A percentile compares a stretch with the other conserved stretches of the same genome.
phyloP scores from a whole-genome alignment of 2,888 invertebrate species.

The Thymelicus sylvestris region DNA sequence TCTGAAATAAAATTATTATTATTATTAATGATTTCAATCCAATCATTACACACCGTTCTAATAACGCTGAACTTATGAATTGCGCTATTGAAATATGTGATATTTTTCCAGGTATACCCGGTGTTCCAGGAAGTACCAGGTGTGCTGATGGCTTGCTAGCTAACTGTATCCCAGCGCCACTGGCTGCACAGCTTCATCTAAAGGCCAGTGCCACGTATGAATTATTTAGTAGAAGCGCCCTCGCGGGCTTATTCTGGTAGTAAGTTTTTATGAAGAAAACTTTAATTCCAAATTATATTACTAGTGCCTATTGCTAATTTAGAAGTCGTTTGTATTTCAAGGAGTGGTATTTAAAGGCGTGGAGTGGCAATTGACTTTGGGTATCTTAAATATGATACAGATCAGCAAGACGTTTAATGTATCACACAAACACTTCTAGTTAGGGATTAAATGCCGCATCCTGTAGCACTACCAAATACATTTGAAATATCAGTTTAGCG shows the following conservation, averaged over 20 bases:
- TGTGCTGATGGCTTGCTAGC: background rate
- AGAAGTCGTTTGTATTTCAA: too few relatives aligned
- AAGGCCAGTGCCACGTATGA: conserved; percentile 18
- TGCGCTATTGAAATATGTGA: background rate
- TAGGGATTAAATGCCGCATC: background rate
- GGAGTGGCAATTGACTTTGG: too few relatives aligned
- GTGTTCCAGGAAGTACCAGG: background rate
- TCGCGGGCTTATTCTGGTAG: conserved; percentile 4
- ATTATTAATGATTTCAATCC: too few relatives aligned
- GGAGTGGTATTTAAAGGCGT: too few relatives aligned
- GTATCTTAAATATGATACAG: too few relatives aligned
- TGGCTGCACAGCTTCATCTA: conserved; percentile 9
- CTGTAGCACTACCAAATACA: background rate
- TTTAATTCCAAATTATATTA: background rate
- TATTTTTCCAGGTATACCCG: background rate
- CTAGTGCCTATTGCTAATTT: too few relatives aligned
- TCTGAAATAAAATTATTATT: too few relatives aligned
- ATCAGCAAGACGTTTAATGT: too few relatives aligned
- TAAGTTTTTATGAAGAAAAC: background rate
- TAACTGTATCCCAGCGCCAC: conserved; percentile 3
- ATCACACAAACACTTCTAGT: too few relatives aligned
- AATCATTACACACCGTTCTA: too few relatives aligned
- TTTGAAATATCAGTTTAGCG: background rate
- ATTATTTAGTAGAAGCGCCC: conserved; percentile 15
- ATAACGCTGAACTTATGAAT: too few relatives aligned